Evolutionary conservation across 2,797 vertebrate species (phyloP).

Genomic region (Anguilla anguilla): DNA sequence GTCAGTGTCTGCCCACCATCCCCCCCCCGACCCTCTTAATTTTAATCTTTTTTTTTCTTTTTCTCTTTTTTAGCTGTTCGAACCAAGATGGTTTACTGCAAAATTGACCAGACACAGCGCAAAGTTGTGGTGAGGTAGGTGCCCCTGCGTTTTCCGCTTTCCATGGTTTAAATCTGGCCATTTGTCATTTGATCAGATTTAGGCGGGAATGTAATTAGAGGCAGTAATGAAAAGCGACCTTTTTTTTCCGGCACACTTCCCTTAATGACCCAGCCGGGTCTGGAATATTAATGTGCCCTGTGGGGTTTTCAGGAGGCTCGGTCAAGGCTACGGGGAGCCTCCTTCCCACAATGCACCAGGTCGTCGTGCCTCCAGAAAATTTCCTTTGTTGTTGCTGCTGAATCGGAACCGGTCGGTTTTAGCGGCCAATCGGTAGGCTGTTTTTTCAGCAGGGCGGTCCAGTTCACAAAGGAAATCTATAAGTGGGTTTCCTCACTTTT

Average conservation of each 20-base stretch:
- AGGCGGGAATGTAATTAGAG: slow-evolving; percentile 80
- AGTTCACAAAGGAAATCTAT: slow-evolving; percentile 10
- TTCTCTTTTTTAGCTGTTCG: slow-evolving; percentile 81
- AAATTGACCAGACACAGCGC: slow-evolving; percentile 97
- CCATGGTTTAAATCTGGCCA: slow-evolving; percentile 74
- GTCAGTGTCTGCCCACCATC: slow-evolving; percentile 55
- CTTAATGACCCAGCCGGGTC: slow-evolving; percentile 79
- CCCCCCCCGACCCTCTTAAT: background rate
- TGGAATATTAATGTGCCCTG: slow-evolving; percentile 77
- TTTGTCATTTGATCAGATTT: slow-evolving; percentile 86
- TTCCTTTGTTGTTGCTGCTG: slow-evolving; percentile 11
- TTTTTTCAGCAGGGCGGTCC: background rate
- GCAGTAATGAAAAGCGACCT: slow-evolving; percentile 81
- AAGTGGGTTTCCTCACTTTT: background rate
- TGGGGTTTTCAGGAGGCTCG: background rate
- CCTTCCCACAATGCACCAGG: slow-evolving; percentile 23
- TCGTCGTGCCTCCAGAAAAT: background rate
- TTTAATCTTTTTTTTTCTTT: slow-evolving; percentile 29
- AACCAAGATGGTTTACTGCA: slow-evolving; percentile 99
- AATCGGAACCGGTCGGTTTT: background rate
- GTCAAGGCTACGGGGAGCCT: slow-evolving; percentile 11
- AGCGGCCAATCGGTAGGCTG: background rate
- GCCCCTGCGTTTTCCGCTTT: slow-evolving; percentile 51
- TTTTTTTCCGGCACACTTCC: slow-evolving; percentile 85
- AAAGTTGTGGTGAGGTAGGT: slow-evolving; percentile 97